Percentiles rank a stretch among this genome's conserved stretches.
Evolutionary conservation across 2,888 invertebrate species (phyloP).

Genomic region (Clunio marinus): DNA sequence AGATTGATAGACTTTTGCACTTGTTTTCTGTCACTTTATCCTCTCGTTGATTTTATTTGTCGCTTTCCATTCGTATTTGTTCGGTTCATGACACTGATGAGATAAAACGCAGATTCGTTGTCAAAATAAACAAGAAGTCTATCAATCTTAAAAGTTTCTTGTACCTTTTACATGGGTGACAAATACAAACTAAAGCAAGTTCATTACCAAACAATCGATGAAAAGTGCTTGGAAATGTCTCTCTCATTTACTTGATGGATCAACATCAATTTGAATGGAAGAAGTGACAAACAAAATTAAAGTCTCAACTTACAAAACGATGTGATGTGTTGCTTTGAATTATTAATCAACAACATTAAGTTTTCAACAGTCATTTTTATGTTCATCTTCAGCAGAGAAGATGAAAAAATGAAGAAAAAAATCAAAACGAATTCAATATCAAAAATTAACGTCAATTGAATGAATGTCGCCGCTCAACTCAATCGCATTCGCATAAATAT

Average conservation of each 20-base stretch:
- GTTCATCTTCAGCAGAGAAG: no score
- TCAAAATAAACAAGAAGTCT: constrained; percentile 20
- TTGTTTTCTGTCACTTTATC: neutral
- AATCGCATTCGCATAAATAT: constrained; percentile 2
- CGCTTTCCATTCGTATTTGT: neutral
- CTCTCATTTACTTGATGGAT: neutral
- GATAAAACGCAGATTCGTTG: constrained; percentile 16
- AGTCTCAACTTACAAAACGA: no score
- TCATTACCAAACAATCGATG: constrained; percentile 21
- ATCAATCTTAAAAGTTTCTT: neutral
- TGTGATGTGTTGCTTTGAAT: no score
- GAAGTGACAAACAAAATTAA: constrained; percentile 15
- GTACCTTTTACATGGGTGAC: neutral
- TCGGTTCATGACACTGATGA: neutral
- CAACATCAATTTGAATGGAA: constrained; percentile 18
- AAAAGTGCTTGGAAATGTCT: neutral
- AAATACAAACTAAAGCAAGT: neutral
- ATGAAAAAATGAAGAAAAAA: neutral
- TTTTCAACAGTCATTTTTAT: no score
- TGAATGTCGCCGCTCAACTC: neutral
- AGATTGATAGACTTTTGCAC: constrained; percentile 7
- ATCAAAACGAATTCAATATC: neutral
- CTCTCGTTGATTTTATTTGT: no score
- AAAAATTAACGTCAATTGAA: neutral
- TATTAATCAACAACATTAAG: no score